These are phyloP conservation scores for Esox masquinongy DNA, from an alignment of 2,797 vertebrate genomes.

Conservation along the genomic window DNA sequence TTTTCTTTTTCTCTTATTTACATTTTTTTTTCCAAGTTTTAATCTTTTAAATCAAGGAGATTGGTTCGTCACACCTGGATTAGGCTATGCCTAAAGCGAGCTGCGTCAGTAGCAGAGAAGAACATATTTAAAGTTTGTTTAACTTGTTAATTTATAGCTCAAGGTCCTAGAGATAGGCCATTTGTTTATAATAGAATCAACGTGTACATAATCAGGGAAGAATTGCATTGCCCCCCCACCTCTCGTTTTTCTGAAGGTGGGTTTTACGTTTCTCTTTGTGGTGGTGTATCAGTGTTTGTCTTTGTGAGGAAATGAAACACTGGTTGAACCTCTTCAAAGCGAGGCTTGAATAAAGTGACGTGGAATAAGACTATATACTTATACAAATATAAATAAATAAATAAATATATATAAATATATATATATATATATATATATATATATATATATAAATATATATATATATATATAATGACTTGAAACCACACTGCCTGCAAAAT, in stretches of 20 bases:
- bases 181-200: conserved; percentile 69
- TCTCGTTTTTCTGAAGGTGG: conserved; percentile 9
- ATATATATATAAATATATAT: too few species aligned
- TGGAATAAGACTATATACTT: conserved; percentile 57
- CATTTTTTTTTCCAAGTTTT: conserved; percentile 14
- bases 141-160: conserved; percentile 46
- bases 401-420: too few species aligned
- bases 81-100: conserved; percentile 2
- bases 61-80: neutral
- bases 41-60: conserved; percentile 22
- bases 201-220: conserved; percentile 91
- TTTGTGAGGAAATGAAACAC: conserved; percentile 88
- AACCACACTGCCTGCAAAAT: conserved; percentile 82
- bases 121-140: conserved; percentile 7
- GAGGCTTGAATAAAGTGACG: conserved; percentile 71
- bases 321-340: conserved; percentile 84
- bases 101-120: neutral
- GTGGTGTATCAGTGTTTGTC: conserved; percentile 76
- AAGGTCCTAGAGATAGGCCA: conserved; percentile 31
- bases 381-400: conserved; percentile 45
- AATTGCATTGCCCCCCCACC: conserved; percentile 45
- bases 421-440: too few species aligned
- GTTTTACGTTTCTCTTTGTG: conserved; percentile 46
- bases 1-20: neutral
- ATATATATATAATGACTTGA: conserved; percentile 64